These are phyloP conservation scores for Hemibagrus wyckioides DNA, from an alignment of 2,113 vertebrate genomes.

Conservation along the genomic window DNA sequence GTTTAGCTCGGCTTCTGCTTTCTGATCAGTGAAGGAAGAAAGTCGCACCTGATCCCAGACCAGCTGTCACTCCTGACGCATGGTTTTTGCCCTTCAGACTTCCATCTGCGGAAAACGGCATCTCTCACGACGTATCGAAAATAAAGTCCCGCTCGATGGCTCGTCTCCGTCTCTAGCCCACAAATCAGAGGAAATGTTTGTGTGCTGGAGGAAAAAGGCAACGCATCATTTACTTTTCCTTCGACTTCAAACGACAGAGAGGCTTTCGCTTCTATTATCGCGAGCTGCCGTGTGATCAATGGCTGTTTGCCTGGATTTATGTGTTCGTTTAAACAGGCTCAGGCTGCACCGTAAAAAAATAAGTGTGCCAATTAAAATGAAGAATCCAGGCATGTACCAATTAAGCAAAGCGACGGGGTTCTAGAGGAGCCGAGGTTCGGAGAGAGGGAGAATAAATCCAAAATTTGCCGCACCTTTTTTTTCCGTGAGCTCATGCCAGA, in stretches of 20 bases:
- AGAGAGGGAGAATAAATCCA: neutral
- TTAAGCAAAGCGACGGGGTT: neutral
- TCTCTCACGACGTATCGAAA: slow-evolving; percentile 31
- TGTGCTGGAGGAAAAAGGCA: slow-evolving; percentile 6
- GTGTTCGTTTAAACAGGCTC: neutral
- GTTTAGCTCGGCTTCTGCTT: neutral
- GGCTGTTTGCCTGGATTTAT: slow-evolving; percentile 10
- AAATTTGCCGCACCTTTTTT: neutral
- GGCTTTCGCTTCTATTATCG: slow-evolving; percentile 6
- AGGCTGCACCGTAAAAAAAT: neutral
- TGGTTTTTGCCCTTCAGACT: slow-evolving; percentile 22
- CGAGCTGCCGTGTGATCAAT: slow-evolving; percentile 14
- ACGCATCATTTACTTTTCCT: slow-evolving; percentile 39
- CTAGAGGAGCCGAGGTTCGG: neutral
- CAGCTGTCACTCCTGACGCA: slow-evolving; percentile 27
- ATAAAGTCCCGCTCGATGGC: slow-evolving; percentile 32
- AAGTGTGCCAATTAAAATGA: slow-evolving; percentile 33
- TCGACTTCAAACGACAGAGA: neutral
- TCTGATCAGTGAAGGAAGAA: neutral
- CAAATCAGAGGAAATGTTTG: slow-evolving; percentile 29
- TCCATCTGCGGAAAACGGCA: neutral
- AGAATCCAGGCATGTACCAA: slow-evolving; percentile 26
- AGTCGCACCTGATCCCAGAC: slow-evolving; percentile 10
- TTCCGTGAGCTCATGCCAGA: neutral
- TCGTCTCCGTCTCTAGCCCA: slow-evolving; percentile 6